A percentile compares a stretch with the other conserved stretches of the same genome.
phyloP scores from a whole-genome alignment of 2,797 vertebrate species.

The Potorous gilbertii region DNA sequence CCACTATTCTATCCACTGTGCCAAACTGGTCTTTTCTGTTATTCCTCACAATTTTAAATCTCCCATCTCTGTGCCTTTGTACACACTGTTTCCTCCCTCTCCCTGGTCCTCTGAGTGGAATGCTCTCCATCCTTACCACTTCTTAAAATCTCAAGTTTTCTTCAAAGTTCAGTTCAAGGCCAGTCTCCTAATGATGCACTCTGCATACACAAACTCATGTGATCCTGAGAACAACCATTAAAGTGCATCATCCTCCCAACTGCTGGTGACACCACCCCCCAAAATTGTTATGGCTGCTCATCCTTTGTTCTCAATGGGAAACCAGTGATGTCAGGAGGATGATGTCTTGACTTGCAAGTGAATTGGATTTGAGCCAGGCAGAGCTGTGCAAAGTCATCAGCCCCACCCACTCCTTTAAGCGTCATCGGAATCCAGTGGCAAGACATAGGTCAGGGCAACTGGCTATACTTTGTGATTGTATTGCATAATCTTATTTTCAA shows the following conservation, averaged over 20 bases:
- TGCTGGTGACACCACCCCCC: background rate
- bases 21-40: background rate
- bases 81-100: accelerated
- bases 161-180: background rate
- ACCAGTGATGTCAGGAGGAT: background rate
- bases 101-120: background rate
- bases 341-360: background rate
- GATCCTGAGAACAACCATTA: no score
- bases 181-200: background rate
- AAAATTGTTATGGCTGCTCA: background rate
- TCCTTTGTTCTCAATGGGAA: no score
- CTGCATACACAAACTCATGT: no score
- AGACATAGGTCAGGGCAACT: background rate
- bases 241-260: background rate
- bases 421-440: background rate
- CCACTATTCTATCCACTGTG: background rate
- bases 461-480: background rate
- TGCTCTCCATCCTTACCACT: background rate
- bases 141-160: background rate
- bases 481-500: background rate
- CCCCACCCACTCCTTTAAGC: background rate
- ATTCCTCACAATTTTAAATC: background rate
- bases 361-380: background rate
- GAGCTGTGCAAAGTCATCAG: background rate
- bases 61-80: background rate